Conservation (phyloP, 1,140 invertebrate species). For the Penaeus vannamei region DNA sequence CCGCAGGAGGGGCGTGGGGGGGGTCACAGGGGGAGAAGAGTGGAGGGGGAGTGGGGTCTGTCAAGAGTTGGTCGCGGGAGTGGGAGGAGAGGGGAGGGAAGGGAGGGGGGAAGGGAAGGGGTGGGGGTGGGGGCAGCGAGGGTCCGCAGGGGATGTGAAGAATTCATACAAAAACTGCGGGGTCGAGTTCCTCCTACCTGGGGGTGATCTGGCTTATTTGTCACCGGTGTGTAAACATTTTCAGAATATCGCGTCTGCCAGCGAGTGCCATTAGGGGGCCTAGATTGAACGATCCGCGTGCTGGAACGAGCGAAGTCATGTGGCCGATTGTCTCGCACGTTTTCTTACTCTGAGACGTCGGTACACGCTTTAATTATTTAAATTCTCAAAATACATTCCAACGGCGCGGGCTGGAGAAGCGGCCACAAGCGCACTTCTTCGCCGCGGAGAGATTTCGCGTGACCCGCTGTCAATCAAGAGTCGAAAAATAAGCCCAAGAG, state of each 20-base stretch:
- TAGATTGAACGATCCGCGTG: slow-evolving; percentile 37
- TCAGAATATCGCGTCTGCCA: slow-evolving; percentile 50
- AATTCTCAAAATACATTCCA: slow-evolving; percentile 14
- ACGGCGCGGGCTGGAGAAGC: too few species aligned
- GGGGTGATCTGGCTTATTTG: slow-evolving; percentile 57
- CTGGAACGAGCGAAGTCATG: slow-evolving; percentile 41
- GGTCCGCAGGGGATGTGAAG: slow-evolving; percentile 34
- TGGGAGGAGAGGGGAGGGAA: neutral
- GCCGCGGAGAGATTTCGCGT: neutral
- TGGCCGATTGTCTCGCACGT: slow-evolving; percentile 41
- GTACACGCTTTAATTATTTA: slow-evolving; percentile 48
- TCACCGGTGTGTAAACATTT: slow-evolving; percentile 57
- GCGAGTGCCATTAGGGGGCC: slow-evolving; percentile 41
- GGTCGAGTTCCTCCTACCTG: slow-evolving; percentile 52
- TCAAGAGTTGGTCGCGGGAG: neutral
- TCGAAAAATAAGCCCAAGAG: slow-evolving; percentile 7
- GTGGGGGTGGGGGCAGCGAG: neutral
- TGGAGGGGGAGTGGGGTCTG: too few species aligned
- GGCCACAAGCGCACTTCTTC: too few species aligned
- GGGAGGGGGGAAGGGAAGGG: neutral
- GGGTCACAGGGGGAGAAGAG: neutral
- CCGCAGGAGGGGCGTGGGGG: neutral
- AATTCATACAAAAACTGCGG: slow-evolving; percentile 56
- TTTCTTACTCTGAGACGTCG: slow-evolving; percentile 22
- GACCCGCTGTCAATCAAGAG: neutral